These are phyloP conservation scores for Phaethon lepturus DNA, from an alignment of 2,113 vertebrate species.

Conservation along the genomic window DNA sequence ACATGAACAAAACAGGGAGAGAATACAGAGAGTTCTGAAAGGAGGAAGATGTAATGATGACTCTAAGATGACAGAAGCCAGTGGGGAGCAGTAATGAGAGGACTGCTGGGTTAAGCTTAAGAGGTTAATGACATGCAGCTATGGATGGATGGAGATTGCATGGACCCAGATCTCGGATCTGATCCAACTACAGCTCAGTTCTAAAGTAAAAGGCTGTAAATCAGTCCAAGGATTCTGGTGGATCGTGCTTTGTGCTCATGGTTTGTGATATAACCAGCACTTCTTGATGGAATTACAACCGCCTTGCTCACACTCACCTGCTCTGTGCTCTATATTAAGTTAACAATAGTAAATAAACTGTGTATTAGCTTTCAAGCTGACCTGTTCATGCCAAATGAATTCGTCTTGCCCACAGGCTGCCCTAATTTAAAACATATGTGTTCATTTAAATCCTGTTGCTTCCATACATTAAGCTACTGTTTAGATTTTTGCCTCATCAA, in stretches of 20 bases:
- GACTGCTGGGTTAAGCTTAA: background rate
- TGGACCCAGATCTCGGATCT: background rate
- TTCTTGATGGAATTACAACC: slow-evolving; percentile 42
- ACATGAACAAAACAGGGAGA: background rate
- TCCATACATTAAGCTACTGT: slow-evolving; percentile 1
- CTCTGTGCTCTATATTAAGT: slow-evolving; percentile 35
- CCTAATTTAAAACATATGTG: slow-evolving; percentile 46
- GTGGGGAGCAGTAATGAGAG: background rate
- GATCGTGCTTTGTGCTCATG: background rate
- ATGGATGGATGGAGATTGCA: background rate
- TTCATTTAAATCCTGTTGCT: background rate
- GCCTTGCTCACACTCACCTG: slow-evolving; percentile 6
- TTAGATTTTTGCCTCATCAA: background rate
- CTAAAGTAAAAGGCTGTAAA: slow-evolving; percentile 10
- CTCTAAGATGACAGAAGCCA: background rate
- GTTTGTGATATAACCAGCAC: background rate
- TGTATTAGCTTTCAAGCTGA: slow-evolving; percentile 37
- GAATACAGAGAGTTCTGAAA: background rate
- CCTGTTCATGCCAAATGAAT: slow-evolving; percentile 25
- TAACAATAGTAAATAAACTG: slow-evolving; percentile 50
- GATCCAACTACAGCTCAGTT: background rate
- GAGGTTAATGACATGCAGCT: background rate
- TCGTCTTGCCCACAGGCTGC: background rate
- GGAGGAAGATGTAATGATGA: background rate
- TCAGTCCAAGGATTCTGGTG: background rate